Percentiles rank a stretch among this genome's conserved stretches.
Conservation (phyloP, 2,888 invertebrate species). For the Aleiodes testaceus region DNA sequence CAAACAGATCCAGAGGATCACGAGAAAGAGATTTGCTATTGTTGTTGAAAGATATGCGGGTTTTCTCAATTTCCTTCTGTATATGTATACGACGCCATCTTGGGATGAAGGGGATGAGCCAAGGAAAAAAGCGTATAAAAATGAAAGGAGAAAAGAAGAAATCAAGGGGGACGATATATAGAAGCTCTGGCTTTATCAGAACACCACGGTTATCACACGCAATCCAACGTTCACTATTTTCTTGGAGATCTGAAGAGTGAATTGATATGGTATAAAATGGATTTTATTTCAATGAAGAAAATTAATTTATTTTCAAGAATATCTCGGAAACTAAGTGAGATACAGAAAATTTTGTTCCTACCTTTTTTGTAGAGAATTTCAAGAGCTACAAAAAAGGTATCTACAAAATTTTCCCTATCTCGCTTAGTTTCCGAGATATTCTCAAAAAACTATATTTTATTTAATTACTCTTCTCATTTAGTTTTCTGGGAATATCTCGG, state of each 20-base stretch:
- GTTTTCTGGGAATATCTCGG: too few relatives aligned
- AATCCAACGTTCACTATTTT: constrained; percentile 16
- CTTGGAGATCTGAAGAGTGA: not conserved
- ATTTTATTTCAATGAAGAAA: not conserved
- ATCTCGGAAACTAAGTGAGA: too few relatives aligned
- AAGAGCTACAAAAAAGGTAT: too few relatives aligned
- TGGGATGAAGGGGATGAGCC: constrained; percentile 12
- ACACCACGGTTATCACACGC: constrained; percentile 10
- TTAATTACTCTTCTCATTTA: too few relatives aligned
- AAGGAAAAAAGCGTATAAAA: constrained; percentile 7
- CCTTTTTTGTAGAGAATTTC: too few relatives aligned
- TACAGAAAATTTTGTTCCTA: too few relatives aligned
- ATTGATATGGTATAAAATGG: not conserved
- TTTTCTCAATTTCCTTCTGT: constrained; percentile 13
- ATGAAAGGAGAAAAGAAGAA: not conserved
- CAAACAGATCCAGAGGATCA: not conserved
- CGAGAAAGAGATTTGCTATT: constrained; percentile 1
- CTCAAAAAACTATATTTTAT: too few relatives aligned
- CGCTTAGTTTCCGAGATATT: too few relatives aligned
- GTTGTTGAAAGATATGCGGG: constrained; percentile 15
- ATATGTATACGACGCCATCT: constrained; percentile 4
- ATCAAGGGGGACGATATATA: constrained; percentile 17
- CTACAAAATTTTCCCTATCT: too few relatives aligned
- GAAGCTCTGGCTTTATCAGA: constrained; percentile 12
- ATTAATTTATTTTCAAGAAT: too few relatives aligned